These are phyloP conservation scores for Keiferia lycopersicella DNA, from an alignment of 2,888 invertebrate genomes.

Conservation along the genomic window DNA sequence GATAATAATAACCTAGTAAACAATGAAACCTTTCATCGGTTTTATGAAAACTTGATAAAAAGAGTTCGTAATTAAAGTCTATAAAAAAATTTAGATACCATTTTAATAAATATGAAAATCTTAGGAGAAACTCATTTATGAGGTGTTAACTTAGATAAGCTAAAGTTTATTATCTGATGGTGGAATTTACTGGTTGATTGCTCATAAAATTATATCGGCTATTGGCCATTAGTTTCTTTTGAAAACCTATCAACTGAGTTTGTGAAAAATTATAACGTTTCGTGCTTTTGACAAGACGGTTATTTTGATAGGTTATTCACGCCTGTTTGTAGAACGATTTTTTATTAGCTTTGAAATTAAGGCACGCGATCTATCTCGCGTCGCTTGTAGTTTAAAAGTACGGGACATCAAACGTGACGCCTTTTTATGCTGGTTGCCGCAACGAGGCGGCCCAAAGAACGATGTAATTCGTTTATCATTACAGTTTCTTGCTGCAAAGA, in stretches of 20 bases:
- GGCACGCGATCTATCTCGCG: conserved; percentile 29
- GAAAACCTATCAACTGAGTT: neutral
- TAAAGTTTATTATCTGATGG: no score
- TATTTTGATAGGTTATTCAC: conserved; percentile 19
- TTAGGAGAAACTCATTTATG: neutral
- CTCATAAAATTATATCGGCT: no score
- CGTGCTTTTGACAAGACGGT: conserved; percentile 13
- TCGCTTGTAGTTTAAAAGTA: conserved; percentile 33
- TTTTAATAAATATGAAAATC: neutral
- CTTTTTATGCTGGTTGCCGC: conserved; percentile 33
- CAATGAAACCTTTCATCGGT: no score
- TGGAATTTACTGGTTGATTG: no score
- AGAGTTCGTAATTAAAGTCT: no score
- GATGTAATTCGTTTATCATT: conserved; percentile 50
- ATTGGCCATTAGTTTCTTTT: no score
- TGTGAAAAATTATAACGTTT: neutral
- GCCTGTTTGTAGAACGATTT: conserved; percentile 12
- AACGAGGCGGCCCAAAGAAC: conserved; percentile 36
- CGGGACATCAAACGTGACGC: conserved; percentile 41
- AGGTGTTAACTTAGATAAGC: no score
- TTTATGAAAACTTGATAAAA: no score
- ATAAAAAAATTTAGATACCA: no score
- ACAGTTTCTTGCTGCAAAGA: conserved; percentile 46
- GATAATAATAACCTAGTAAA: no score
- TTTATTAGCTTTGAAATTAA: conserved; percentile 22